Evolutionary conservation across 2,797 vertebrate genomes (phyloP), one percentile per base, ranked within the genome.

Genomic region (Sebastolobus altivelis): DNA sequence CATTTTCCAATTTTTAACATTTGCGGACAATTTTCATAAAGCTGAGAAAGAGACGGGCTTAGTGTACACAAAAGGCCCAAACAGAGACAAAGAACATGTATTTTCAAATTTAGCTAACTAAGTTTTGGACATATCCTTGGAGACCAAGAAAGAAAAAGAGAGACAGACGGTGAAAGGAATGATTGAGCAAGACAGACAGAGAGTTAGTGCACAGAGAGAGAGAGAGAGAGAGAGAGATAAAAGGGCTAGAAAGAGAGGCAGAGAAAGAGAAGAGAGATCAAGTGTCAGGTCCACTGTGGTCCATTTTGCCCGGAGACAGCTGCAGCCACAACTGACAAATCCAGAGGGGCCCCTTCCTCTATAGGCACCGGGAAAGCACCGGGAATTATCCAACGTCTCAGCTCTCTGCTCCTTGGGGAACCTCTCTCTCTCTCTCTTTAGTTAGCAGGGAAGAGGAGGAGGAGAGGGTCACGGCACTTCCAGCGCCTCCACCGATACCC

Each of bases 291-390:
- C 91, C 91, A 92, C 94, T 94, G 89, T 92, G 92, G 91, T 94
- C 92, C 92, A 93, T 93, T 94, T 93, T 93, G 91, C 91, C 92
- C 86, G 5, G 88, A 94, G 92, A 95, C 94, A 94, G 93, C 93
- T 95, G 94, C 94, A 94, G 92, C 92, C 93, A 92, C 93, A 93
- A 92, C 92, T 94, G 93, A 93, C 93, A 94, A 94, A 94, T 94
- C 93, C 93, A 91, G 88, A 93, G 92, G 88, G 92, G 93, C 93
- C 94, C 93, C 90, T 91, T 91, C 87, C 85, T 93, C 93, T 91
- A 90, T 90, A 94, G 93, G 91, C 91, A 92, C 86, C 86, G 92
- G 93, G 93, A 94, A 95, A 95, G 92, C 93, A 95, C 94, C 92
- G 83, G 87, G 92, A 94, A 93, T 94, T 88, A 94, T 93, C 90